Conservation (phyloP, 1,140 invertebrate genomes). For the Vanessa tameamea region DNA sequence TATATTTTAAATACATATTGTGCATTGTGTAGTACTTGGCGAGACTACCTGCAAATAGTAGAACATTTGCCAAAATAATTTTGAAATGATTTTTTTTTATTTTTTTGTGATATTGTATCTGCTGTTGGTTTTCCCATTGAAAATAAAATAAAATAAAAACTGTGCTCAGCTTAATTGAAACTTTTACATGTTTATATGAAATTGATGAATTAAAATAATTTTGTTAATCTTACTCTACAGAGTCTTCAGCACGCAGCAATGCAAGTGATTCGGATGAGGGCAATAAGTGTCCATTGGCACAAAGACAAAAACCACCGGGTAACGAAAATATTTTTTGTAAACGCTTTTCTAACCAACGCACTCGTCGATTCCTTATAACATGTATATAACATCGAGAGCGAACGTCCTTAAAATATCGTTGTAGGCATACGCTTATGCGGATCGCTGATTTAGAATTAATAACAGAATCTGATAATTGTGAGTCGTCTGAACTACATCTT, state of each 20-base stretch:
- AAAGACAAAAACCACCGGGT: slow-evolving; percentile 32
- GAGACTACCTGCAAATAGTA: no score
- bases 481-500: slow-evolving; percentile 4
- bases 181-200: not conserved
- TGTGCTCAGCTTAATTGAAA: not conserved
- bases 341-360: slow-evolving; percentile 42
- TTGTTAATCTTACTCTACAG: slow-evolving; percentile 8
- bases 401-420: slow-evolving; percentile 42
- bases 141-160: no score
- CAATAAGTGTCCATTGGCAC: slow-evolving; percentile 39
- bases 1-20: no score
- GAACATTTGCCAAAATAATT: no score
- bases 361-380: slow-evolving; percentile 19
- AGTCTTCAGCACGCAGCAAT: slow-evolving; percentile 10
- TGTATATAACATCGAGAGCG: slow-evolving; percentile 38
- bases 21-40: no score
- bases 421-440: slow-evolving; percentile 41
- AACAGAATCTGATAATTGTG: slow-evolving; percentile 7
- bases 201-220: not conserved
- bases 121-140: no score
- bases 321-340: slow-evolving; percentile 37
- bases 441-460: slow-evolving; percentile 15
- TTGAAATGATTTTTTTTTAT: no score
- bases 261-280: slow-evolving; percentile 39
- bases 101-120: no score